Evolutionary conservation across 2,113 vertebrate genomes (phyloP).

Genomic region (Syngnathoides biaculeatus): DNA sequence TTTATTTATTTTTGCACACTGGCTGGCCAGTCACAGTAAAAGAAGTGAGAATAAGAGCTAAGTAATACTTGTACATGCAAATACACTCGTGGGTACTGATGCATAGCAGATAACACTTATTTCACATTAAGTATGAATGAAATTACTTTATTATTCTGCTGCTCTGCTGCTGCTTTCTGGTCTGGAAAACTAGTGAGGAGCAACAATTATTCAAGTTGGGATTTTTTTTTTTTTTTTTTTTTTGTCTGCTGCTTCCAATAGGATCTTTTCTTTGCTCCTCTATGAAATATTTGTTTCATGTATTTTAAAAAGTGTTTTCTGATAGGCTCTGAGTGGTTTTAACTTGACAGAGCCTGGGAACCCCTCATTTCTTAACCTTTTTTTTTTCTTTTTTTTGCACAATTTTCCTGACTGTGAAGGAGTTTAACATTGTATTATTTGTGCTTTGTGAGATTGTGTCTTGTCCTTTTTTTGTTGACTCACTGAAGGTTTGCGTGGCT

Average conservation of each 20-base stretch:
- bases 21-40: constrained; percentile 20
- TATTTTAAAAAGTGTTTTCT: constrained; percentile 36
- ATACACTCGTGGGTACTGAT: constrained; percentile 16
- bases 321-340: constrained; percentile 49
- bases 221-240: background rate
- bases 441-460: constrained; percentile 3
- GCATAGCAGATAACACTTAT: background rate
- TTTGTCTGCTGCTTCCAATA: background rate
- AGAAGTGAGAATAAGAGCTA: background rate
- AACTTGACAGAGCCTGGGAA: constrained; percentile 25
- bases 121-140: background rate
- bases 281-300: background rate
- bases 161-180: constrained; percentile 9
- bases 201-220: background rate
- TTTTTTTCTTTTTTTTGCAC: constrained; percentile 15
- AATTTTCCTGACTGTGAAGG: constrained; percentile 42
- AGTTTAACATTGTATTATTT: constrained; percentile 16
- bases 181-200: background rate
- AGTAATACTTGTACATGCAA: background rate
- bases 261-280: background rate
- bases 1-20: constrained; percentile 76
- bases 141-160: background rate
- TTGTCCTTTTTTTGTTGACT: constrained; percentile 12
- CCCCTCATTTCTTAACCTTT: constrained; percentile 1
- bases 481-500: background rate